Percentiles rank a stretch among this genome's conserved stretches.
phyloP scores from a whole-genome alignment of 2,888 invertebrate genomes.

The Ophioninae sp. region DNA sequence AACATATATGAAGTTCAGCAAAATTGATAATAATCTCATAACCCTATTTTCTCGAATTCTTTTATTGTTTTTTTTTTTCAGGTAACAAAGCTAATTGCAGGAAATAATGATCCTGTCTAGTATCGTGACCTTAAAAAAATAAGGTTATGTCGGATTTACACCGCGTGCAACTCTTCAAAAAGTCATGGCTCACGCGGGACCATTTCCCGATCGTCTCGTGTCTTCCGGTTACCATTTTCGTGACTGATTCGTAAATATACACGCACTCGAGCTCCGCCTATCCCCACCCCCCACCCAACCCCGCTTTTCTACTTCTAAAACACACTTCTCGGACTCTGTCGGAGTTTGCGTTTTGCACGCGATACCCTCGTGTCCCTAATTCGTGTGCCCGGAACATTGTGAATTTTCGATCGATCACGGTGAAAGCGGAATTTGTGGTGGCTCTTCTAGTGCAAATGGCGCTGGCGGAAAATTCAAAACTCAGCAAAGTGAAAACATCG shows the following conservation, averaged over 20 bases:
- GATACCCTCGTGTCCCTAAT: slow-evolving; percentile 6
- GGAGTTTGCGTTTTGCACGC: slow-evolving; percentile 41
- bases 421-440: slow-evolving; percentile 1
- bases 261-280: slow-evolving; percentile 43
- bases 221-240: slow-evolving; percentile 13
- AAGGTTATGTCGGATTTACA: slow-evolving; percentile 5
- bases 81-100: slow-evolving; percentile 42
- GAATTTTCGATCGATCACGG: slow-evolving; percentile 9
- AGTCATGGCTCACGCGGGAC: slow-evolving; percentile 39
- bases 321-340: slow-evolving; percentile 46
- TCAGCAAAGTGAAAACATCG: background rate
- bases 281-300: background rate
- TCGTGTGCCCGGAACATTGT: background rate
- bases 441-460: background rate
- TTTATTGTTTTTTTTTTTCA: too few species aligned
- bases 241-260: slow-evolving; percentile 40
- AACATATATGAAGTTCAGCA: background rate
- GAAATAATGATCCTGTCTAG: slow-evolving; percentile 27
- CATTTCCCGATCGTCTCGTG: slow-evolving; percentile 49
- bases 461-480: slow-evolving; percentile 10
- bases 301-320: slow-evolving; percentile 25
- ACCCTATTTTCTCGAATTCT: too few species aligned
- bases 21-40: background rate
- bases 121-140: slow-evolving; percentile 1
- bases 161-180: slow-evolving; percentile 32